phyloP scores from a whole-genome alignment of 1,140 invertebrate genomes.

The Leptinotarsa texana region DNA sequence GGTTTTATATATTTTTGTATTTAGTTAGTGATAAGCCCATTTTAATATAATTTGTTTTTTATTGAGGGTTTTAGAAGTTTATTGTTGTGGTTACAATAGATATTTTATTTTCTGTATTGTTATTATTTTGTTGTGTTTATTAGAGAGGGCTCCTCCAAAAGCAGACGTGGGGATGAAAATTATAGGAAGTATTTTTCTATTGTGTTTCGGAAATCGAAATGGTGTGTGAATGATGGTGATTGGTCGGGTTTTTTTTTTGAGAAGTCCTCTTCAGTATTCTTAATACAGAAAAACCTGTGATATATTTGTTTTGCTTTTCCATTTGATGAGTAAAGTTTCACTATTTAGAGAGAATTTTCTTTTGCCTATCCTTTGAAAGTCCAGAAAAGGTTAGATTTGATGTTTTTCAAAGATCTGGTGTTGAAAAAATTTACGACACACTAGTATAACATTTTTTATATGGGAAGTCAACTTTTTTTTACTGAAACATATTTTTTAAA shows the following conservation, averaged over 20 bases:
- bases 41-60: background rate
- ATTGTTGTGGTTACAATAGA: conserved; percentile 12
- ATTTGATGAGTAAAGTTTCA: conserved; percentile 44
- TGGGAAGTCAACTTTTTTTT: too few species aligned
- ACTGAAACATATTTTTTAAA: too few species aligned
- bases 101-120: conserved; percentile 16
- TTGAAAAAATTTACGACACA: too few species aligned
- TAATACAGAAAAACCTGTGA: conserved; percentile 44
- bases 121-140: conserved; percentile 16
- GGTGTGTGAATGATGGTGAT: conserved; percentile 24
- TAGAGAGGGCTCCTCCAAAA: conserved; percentile 1
- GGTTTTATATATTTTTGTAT: conserved; percentile 7
- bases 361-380: too few species aligned
- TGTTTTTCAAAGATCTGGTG: too few species aligned
- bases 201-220: conserved; percentile 12
- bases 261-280: conserved; percentile 27
- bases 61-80: background rate
- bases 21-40: background rate
- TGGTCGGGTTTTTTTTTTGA: conserved; percentile 21
- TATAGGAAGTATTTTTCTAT: conserved; percentile 9
- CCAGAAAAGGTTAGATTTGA: too few species aligned
- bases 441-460: too few species aligned
- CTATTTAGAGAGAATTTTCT: background rate
- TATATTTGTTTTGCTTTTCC: conserved; percentile 46
- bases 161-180: background rate